Evolutionary conservation across 2,113 vertebrate species (phyloP), one percentile per base, ranked within the genome.

Genomic region (Pungitius pungitius): DNA sequence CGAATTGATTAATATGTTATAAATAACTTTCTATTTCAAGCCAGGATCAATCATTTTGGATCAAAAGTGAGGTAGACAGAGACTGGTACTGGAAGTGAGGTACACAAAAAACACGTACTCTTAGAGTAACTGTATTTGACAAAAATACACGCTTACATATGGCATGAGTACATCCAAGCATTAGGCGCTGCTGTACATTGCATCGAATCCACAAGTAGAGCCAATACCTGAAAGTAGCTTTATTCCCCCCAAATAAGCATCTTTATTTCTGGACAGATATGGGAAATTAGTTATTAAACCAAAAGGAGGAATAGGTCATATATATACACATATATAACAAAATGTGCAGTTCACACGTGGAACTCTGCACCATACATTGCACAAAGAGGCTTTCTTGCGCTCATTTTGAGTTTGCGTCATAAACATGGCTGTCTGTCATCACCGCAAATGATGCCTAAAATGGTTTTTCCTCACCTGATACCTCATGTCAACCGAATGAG

Each of bases 161-260:
- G 4, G 1, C 20, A 66, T 22, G 14, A 39, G 10, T 10, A 51
- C 2, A 52, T 52, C 22, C 10, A 42, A 42, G n/a, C 51, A 40
- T 8, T 47, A 47, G 6, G 13, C 26, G 17, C 14, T 22, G 10
- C 12, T 24, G 13, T 7, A 33, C 33, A 42, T 40, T 18, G 24
- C 4, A 58, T 75, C 26, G 49, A n/a, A 62, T 72, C 26, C 43
- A 20, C 60, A 62, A 40, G 14, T 3, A 72, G 27, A 68, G 9
- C n/a, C 65, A 49, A 35, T 39, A 61, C 59, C 60, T 60, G 33
- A 62, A 76, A 63, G 33, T 60, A 39, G 51, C 62, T 60, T 74
- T 49, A 64, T 62, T 68, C 40, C 24, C 12, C 58, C n/a, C 13
- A 78, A 54, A 72, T 63, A 60, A 63, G 72, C 20, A 62, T 69